phyloP scores from a whole-genome alignment of 92 coral and sea anemone genomes.

The Bergia puertoricense region DNA sequence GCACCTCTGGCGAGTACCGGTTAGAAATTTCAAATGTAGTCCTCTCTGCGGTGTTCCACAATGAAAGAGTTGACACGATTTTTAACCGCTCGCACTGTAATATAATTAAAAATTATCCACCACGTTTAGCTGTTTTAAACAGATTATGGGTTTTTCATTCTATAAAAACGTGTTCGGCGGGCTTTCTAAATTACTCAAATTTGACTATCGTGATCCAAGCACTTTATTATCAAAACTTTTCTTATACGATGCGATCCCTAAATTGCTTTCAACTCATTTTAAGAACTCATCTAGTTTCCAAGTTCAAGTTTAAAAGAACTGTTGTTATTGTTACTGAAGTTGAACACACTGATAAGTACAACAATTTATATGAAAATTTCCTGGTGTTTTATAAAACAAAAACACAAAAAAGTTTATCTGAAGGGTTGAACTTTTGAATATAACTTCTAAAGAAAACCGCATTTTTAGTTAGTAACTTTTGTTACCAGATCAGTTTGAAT shows the following conservation, averaged over 20 bases:
- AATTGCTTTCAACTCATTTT: neutral
- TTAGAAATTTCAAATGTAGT: neutral
- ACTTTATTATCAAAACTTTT: neutral
- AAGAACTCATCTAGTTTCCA: neutral
- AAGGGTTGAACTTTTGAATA: neutral
- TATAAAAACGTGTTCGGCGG: neutral
- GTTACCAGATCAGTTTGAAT: neutral
- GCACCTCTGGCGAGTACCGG: conserved; percentile 38
- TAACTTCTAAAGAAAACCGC: neutral
- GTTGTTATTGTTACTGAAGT: conserved; percentile 12
- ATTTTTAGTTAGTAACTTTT: no score
- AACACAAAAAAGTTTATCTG: neutral
- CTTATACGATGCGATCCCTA: neutral
- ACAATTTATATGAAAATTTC: neutral
- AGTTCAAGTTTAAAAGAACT: conserved; percentile 9
- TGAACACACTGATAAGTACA: neutral
- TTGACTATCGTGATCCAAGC: neutral
- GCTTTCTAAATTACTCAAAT: neutral
- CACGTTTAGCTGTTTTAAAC: neutral
- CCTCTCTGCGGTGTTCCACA: conserved; percentile 10
- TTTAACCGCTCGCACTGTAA: conserved; percentile 29
- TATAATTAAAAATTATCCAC: conserved; percentile 30
- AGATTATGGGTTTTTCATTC: neutral
- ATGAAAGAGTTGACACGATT: conserved; percentile 8
- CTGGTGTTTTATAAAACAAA: conserved; percentile 14